Conservation (phyloP, 2,113 vertebrate genomes). For the Xiphophorus hellerii region DNA sequence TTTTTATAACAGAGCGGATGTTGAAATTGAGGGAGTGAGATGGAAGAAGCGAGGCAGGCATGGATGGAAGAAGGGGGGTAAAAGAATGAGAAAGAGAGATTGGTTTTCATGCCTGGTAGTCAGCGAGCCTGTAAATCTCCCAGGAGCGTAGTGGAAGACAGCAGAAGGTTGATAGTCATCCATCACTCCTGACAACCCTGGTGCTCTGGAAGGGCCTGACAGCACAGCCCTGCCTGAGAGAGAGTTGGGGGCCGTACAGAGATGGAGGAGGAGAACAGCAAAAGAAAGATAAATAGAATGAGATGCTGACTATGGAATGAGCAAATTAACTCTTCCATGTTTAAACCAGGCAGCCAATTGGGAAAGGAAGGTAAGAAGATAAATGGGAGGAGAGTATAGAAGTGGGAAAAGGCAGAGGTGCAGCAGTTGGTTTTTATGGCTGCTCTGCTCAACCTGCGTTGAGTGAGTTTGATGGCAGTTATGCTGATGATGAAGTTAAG, state of each 20-base stretch:
- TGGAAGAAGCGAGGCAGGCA: slow-evolving; percentile 70
- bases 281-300: slow-evolving; percentile 79
- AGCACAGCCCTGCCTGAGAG: slow-evolving; percentile 81
- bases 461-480: slow-evolving; percentile 45
- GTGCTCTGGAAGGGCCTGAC: slow-evolving; percentile 91
- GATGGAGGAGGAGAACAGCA: slow-evolving; percentile 44
- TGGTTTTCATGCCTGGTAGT: slow-evolving; percentile 88
- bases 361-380: slow-evolving; percentile 50
- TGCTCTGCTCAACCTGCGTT: slow-evolving; percentile 54
- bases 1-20: slow-evolving; percentile 54
- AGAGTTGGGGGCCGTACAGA: slow-evolving; percentile 17
- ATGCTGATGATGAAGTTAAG: slow-evolving; percentile 39
- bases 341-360: slow-evolving; percentile 75
- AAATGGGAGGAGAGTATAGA: slow-evolving; percentile 33
- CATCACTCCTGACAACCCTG: slow-evolving; percentile 95
- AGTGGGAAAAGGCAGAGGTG: slow-evolving; percentile 30
- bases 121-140: slow-evolving; percentile 88
- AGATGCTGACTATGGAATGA: slow-evolving; percentile 85
- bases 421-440: slow-evolving; percentile 48
- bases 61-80: slow-evolving; percentile 72
- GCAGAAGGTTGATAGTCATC: slow-evolving; percentile 97
- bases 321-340: slow-evolving; percentile 89
- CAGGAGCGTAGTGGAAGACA: slow-evolving; percentile 88
- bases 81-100: slow-evolving; percentile 78
- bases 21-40: slow-evolving; percentile 63